Conservation (phyloP, 2,113 vertebrate species). For the Urocolius indicus region DNA sequence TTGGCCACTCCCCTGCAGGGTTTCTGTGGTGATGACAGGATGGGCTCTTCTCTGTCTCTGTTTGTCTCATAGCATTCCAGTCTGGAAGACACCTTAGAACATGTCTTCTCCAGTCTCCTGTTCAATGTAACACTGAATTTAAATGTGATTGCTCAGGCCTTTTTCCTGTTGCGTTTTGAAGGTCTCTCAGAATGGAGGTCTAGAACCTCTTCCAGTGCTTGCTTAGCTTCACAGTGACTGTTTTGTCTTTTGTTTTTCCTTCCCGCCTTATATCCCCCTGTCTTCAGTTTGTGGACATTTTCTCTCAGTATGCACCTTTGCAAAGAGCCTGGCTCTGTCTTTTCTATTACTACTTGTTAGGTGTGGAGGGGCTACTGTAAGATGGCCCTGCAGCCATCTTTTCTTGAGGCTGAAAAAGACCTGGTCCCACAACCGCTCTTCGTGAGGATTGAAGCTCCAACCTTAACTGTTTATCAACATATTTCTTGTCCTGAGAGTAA, state of each 20-base stretch:
- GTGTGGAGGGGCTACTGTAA: neutral
- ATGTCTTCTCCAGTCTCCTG: neutral
- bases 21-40: neutral
- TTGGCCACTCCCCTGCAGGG: neutral
- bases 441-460: neutral
- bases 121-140: neutral
- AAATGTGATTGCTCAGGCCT: neutral
- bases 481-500: neutral
- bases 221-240: neutral
- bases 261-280: accelerated
- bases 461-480: accelerated
- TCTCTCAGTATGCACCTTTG: neutral
- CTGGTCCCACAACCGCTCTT: neutral
- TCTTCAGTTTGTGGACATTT: neutral
- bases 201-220: neutral
- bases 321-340: neutral
- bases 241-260: neutral
- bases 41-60: neutral
- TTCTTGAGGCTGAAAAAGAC: neutral
- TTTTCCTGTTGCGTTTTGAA: neutral
- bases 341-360: neutral
- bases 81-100: neutral
- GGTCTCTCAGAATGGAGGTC: neutral
- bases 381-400: neutral
- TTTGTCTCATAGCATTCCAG: neutral